These are phyloP conservation scores for Brachionus calyciflorus DNA, from an alignment of 1,140 invertebrate species.

Conservation along the genomic window DNA sequence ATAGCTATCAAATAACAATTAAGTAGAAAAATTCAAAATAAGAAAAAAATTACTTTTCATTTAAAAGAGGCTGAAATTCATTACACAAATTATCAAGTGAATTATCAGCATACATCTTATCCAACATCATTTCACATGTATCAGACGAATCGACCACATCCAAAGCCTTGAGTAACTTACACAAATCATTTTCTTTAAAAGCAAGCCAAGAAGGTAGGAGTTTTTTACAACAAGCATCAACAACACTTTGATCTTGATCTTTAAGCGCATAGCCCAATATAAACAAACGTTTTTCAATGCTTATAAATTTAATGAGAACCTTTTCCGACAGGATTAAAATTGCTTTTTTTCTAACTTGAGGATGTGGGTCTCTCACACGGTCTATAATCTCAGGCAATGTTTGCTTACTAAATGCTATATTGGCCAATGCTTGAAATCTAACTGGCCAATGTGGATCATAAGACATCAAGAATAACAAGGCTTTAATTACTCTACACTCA, in stretches of 20 bases:
- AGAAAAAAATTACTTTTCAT: conserved; percentile 23
- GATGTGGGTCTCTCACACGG: conserved; percentile 71
- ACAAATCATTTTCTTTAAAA: conserved; percentile 44
- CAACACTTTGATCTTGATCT: conserved; percentile 59
- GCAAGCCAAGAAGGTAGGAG: conserved; percentile 20
- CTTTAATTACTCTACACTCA: conserved; percentile 73
- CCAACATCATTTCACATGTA: conserved; percentile 28
- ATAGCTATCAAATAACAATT: too few relatives aligned
- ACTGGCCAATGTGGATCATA: conserved; percentile 74
- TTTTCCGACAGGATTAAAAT: conserved; percentile 68
- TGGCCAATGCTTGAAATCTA: conserved; percentile 67
- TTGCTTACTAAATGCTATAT: conserved; percentile 67
- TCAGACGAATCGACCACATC: neutral
- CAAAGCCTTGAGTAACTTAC: conserved; percentile 33
- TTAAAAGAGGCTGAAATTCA: conserved; percentile 24
- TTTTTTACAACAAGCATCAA: neutral
- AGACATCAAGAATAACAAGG: conserved; percentile 73
- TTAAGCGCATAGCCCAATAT: conserved; percentile 69
- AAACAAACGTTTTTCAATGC: conserved; percentile 68
- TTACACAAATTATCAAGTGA: neutral
- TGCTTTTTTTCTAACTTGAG: conserved; percentile 67
- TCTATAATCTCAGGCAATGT: conserved; percentile 69
- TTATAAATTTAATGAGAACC: conserved; percentile 67
- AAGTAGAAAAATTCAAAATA: too few relatives aligned
- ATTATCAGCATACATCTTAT: conserved; percentile 24